Conservation (phyloP, 1,140 invertebrate genomes). For the Atta cephalotes region DNA sequence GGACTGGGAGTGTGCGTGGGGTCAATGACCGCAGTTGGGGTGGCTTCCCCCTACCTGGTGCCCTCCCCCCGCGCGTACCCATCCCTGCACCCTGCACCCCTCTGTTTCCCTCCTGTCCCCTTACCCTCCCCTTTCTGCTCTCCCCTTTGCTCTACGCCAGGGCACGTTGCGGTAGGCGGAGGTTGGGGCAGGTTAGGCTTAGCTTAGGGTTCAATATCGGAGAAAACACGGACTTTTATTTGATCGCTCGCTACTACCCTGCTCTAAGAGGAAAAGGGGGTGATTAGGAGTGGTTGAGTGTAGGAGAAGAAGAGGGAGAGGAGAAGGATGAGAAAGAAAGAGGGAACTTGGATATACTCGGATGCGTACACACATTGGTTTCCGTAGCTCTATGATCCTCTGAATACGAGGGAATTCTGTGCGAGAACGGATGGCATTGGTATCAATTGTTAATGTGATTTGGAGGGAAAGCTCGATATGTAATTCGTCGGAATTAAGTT, state of each 20-base stretch:
- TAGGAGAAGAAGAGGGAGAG: background rate
- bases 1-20: slow-evolving; percentile 83
- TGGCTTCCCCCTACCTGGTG: slow-evolving; percentile 77
- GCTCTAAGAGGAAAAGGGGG: slow-evolving; percentile 3
- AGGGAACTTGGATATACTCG: slow-evolving; percentile 21
- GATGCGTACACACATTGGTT: slow-evolving; percentile 66
- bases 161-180: slow-evolving; percentile 78
- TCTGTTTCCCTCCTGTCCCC: slow-evolving; percentile 52
- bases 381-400: slow-evolving; percentile 73
- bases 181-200: slow-evolving; percentile 84
- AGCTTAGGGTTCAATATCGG: slow-evolving; percentile 85
- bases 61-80: slow-evolving; percentile 65
- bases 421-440: slow-evolving; percentile 60
- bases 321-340: slow-evolving; percentile 28
- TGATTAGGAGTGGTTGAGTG: slow-evolving; percentile 12
- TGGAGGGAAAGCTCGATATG: slow-evolving; percentile 47
- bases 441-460: slow-evolving; percentile 39
- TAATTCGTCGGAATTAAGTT: slow-evolving; percentile 73
- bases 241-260: slow-evolving; percentile 80
- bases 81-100: slow-evolving; percentile 47
- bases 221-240: slow-evolving; percentile 83
- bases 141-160: slow-evolving; percentile 74
- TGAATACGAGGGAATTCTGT: slow-evolving; percentile 67
- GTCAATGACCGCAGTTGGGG: slow-evolving; percentile 83
- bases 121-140: slow-evolving; percentile 63